phyloP scores from a whole-genome alignment of 1,140 invertebrate genomes.

The Musca domestica region DNA sequence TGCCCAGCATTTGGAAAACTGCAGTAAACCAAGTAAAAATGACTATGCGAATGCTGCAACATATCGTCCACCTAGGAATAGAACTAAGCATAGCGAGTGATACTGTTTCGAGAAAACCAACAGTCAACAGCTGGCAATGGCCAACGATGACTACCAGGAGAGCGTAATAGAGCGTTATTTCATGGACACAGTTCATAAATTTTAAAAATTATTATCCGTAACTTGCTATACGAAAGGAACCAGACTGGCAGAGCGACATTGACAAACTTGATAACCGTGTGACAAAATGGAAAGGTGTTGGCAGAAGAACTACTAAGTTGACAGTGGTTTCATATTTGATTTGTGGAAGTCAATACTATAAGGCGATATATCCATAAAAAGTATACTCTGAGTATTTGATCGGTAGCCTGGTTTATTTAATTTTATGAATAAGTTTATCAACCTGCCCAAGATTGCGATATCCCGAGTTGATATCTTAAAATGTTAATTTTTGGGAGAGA shows the following conservation, averaged over 20 bases:
- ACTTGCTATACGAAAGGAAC: slow-evolving; percentile 29
- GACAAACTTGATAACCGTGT: slow-evolving; percentile 18
- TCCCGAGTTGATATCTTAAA: no score
- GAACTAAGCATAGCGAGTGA: no score
- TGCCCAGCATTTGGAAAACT: neutral
- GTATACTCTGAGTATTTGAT: no score
- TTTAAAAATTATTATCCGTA: slow-evolving; percentile 49
- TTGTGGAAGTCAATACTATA: no score
- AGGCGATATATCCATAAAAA: no score
- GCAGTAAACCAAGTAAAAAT: neutral
- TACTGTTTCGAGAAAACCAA: no score
- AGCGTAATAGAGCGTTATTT: slow-evolving; percentile 30
- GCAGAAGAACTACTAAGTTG: no score
- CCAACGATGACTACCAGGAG: slow-evolving; percentile 14
- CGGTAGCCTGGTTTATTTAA: no score
- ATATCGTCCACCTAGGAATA: neutral
- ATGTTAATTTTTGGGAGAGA: no score
- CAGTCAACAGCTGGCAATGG: neutral
- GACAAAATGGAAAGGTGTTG: neutral
- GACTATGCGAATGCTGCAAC: neutral
- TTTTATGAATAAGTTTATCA: no score
- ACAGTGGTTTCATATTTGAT: no score
- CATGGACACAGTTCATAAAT: slow-evolving; percentile 52
- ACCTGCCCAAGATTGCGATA: no score
- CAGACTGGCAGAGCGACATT: neutral